Evolutionary conservation across 2,888 invertebrate genomes (phyloP).

Genomic region (Mesochorus sp.): DNA sequence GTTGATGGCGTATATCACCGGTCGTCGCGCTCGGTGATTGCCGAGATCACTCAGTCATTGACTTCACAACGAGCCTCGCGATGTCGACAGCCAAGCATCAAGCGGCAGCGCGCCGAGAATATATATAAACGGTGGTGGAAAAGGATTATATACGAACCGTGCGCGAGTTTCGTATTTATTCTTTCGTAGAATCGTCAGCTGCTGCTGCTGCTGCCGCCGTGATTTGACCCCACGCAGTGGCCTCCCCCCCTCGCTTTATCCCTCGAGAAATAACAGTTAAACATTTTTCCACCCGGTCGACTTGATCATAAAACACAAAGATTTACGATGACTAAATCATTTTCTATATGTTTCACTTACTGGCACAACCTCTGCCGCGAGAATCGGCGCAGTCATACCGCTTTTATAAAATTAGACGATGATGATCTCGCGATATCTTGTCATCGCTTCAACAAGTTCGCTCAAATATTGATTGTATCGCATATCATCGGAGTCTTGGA

Average conservation of each 20-base stretch:
- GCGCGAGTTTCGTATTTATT: not conserved
- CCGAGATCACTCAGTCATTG: slow-evolving; percentile 11
- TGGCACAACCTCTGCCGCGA: not conserved
- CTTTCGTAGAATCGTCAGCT: not conserved
- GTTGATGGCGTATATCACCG: not conserved
- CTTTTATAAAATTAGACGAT: slow-evolving; percentile 69
- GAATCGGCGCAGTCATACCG: not conserved
- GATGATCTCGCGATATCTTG: no score
- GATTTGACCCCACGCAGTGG: not conserved
- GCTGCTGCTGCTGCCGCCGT: not conserved
- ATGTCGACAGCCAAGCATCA: not conserved
- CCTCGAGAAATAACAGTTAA: not conserved
- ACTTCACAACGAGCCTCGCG: not conserved
- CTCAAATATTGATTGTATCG: no score
- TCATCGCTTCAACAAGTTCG: no score
- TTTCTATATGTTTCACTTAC: slow-evolving; percentile 51
- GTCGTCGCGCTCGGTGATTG: slow-evolving; percentile 9
- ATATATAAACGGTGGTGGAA: not conserved
- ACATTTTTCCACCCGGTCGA: slow-evolving; percentile 13
- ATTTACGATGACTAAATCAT: slow-evolving; percentile 69
- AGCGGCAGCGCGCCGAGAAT: not conserved
- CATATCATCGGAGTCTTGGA: no score
- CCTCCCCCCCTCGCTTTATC: not conserved
- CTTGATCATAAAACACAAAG: slow-evolving; percentile 64
- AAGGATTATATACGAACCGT: not conserved